These are phyloP conservation scores for Sinodicranocentrus sp. DNA, from an alignment of 2,888 invertebrate species.

Conservation along the genomic window DNA sequence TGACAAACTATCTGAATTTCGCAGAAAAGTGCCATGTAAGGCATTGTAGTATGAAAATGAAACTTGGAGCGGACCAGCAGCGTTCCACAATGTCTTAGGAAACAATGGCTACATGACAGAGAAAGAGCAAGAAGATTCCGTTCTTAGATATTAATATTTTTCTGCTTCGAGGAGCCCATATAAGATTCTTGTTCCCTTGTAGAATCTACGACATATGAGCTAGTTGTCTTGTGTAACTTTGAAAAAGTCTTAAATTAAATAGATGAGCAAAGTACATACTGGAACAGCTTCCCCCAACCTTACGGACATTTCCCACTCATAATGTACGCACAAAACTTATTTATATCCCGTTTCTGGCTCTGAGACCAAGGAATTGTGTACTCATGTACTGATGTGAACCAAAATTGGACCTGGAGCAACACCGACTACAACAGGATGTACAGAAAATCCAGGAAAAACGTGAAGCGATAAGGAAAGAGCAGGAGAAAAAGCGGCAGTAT, in stretches of 20 bases:
- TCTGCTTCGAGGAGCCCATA: constrained; percentile 22
- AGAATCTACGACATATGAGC: too few relatives aligned
- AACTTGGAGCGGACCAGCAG: background rate
- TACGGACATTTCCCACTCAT: too few relatives aligned
- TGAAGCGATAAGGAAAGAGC: too few relatives aligned
- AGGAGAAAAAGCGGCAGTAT: background rate
- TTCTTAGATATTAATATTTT: constrained; percentile 38
- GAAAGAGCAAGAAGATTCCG: background rate
- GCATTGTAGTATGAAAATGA: constrained; percentile 18
- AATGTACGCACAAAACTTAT: background rate
- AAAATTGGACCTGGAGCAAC: background rate
- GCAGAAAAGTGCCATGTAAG: constrained; percentile 17
- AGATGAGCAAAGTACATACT: too few relatives aligned
- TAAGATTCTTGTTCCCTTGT: too few relatives aligned
- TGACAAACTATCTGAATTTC: constrained; percentile 32
- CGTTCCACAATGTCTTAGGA: background rate
- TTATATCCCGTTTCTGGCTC: constrained; percentile 10
- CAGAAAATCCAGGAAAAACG: too few relatives aligned
- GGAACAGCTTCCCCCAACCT: too few relatives aligned
- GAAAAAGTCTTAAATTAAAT: too few relatives aligned
- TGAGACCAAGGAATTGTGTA: background rate
- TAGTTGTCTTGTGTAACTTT: too few relatives aligned
- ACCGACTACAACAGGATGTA: too few relatives aligned
- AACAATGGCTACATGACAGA: background rate
- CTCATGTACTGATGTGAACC: background rate